These are phyloP conservation scores for Melanophora roralis DNA, from an alignment of 2,888 invertebrate species.

Conservation along the genomic window DNA sequence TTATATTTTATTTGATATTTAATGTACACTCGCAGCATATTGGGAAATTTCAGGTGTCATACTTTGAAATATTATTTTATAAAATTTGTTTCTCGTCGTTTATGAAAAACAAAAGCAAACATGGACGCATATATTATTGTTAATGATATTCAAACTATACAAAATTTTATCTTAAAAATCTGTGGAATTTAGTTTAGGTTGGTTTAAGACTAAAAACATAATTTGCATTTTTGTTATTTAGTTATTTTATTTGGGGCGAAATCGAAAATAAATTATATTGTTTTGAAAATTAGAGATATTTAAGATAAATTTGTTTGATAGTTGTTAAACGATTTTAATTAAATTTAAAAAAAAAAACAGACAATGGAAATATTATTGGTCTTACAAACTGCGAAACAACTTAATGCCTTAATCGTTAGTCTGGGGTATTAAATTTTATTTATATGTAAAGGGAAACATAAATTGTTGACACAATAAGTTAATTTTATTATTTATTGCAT, in stretches of 20 bases:
- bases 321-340: constrained; percentile 16
- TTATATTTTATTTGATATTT: constrained; percentile 22
- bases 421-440: not conserved
- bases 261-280: not conserved
- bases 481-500: not conserved
- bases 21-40: constrained; percentile 20
- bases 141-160: not conserved
- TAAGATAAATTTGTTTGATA: constrained; percentile 22
- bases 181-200: constrained; percentile 19
- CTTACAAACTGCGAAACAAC: not conserved
- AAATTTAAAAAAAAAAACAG: not conserved
- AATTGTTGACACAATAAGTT: not conserved
- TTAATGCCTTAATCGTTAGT: not conserved
- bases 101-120: not conserved
- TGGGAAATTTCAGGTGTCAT: constrained; percentile 51
- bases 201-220: constrained; percentile 12
- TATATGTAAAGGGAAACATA: not conserved
- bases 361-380: not conserved
- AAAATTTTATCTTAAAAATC: constrained; percentile 30
- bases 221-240: constrained; percentile 53
- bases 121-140: not conserved
- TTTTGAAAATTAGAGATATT: constrained; percentile 1
- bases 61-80: constrained; percentile 47
- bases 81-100: not conserved
- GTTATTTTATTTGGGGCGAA: not conserved